Evolutionary conservation across 2,797 vertebrate species (phyloP), one percentile per base, ranked within the genome.

Genomic region (Clarias pachynema): DNA sequence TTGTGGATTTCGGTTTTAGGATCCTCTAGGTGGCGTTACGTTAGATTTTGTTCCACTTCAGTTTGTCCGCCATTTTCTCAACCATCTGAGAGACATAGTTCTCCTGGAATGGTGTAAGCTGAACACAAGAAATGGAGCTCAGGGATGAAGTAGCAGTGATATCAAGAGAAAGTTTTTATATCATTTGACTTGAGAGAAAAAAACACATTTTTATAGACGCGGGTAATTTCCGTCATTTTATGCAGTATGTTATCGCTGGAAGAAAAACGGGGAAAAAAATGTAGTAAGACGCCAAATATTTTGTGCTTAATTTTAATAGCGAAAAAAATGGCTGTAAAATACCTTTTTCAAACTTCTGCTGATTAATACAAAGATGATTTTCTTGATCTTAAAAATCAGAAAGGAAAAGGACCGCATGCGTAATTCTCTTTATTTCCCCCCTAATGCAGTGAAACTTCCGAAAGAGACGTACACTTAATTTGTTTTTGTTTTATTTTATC

Each of bases 61-160:
- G 77, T 79, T 87, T 44, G 86, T 89, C 91, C 90, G 90, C 92
- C 92, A 92, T 92, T 92, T 92, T 92, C 90, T 92, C 81, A 84
- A 82, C 74, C 74, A 56, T 81, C 75, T 80, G 59, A 85, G 83
- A 73, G 77, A 70, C 83, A 69, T 83, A 62, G 83, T 84, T 86
- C 82, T 73, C 85, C 83, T 86, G 74, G 86, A 89, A 85, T 89
- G 79, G 88, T 84, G 86, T 70, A 84, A 86, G 80, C 80, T 53
- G 74, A 81, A 83, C 83, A 74, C 81, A 85, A 89, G 81, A 87
- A 87, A 90, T 81, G 88, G 89, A 87, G 89, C 69, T 59, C 86
- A 84, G 79, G 62, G 63, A 70, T 82, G 82, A 86, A 78, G 72
- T 18, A 77, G 60, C 59, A 34, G 53, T 53, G 72, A 60, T 70